phyloP scores from a whole-genome alignment of 2,113 vertebrate species.

The Vicugna pacos region DNA sequence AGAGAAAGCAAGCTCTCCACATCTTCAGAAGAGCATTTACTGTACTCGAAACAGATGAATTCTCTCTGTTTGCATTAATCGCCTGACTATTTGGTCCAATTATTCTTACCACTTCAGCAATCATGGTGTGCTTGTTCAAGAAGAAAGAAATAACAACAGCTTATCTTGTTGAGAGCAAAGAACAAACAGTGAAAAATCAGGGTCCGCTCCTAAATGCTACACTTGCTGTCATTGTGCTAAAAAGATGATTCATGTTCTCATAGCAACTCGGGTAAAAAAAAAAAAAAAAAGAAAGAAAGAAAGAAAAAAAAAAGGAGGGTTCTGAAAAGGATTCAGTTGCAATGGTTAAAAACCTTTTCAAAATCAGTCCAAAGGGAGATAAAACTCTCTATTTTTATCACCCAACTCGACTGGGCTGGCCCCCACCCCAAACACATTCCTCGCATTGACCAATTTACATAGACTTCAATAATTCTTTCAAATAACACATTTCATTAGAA shows the following conservation, averaged over 20 bases:
- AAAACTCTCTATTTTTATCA: slow-evolving; percentile 84
- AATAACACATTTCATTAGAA: slow-evolving; percentile 41
- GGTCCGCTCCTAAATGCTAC: slow-evolving; percentile 88
- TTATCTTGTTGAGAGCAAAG: slow-evolving; percentile 90
- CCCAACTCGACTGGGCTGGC: slow-evolving; percentile 81
- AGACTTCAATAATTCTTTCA: slow-evolving; percentile 68
- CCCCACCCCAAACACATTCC: slow-evolving; percentile 66
- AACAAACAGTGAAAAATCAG: slow-evolving; percentile 91
- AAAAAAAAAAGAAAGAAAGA: background rate
- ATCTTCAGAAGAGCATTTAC: slow-evolving; percentile 87
- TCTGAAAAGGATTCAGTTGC: slow-evolving; percentile 89
- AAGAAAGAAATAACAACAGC: slow-evolving; percentile 92
- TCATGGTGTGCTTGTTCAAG: slow-evolving; percentile 91
- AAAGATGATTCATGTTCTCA: slow-evolving; percentile 91
- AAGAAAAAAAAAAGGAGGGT: slow-evolving; percentile 58
- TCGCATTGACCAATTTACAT: slow-evolving; percentile 61
- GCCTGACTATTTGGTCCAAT: slow-evolving; percentile 90
- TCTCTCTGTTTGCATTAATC: slow-evolving; percentile 89
- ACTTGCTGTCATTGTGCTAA: slow-evolving; percentile 89
- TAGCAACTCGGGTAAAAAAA: slow-evolving; percentile 84
- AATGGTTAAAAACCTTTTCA: slow-evolving; percentile 88
- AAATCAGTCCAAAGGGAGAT: slow-evolving; percentile 87
- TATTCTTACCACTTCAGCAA: slow-evolving; percentile 90
- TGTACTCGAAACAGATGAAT: slow-evolving; percentile 88
- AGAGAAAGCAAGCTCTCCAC: slow-evolving; percentile 84